Evolutionary conservation across 2,113 vertebrate species (phyloP).

Genomic region (Opisthocomus hoazin): DNA sequence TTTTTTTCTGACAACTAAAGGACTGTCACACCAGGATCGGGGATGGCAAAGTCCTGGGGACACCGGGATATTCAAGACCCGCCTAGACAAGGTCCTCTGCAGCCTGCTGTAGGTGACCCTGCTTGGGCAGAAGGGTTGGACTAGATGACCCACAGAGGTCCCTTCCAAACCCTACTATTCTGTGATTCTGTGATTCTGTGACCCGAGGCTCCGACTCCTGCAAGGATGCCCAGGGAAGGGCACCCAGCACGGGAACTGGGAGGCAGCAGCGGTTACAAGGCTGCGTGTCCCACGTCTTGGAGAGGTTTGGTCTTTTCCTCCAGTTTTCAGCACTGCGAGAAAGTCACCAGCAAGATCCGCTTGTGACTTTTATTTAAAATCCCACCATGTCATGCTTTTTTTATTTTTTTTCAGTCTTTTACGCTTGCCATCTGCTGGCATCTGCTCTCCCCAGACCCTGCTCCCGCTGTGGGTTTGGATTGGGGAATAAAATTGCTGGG

Average conservation of each 20-base stretch:
- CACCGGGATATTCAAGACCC: too few relatives aligned
- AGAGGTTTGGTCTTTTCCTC: background rate
- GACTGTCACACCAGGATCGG: fast-evolving
- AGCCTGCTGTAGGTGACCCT: too few relatives aligned
- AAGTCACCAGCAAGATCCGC: background rate
- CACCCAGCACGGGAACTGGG: fast-evolving
- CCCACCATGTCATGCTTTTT: fast-evolving
- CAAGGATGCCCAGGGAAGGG: background rate
- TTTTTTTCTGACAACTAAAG: background rate
- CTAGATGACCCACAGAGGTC: too few relatives aligned
- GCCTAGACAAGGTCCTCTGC: too few relatives aligned
- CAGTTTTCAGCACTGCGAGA: background rate
- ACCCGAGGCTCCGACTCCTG: fast-evolving
- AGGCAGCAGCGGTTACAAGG: fast-evolving
- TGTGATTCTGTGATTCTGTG: too few relatives aligned
- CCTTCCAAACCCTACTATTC: too few relatives aligned
- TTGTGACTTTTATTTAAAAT: background rate
- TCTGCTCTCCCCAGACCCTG: background rate
- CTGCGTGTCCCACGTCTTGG: background rate
- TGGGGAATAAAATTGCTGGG: background rate
- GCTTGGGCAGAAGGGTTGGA: too few relatives aligned
- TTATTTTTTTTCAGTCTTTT: background rate
- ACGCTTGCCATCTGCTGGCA: background rate
- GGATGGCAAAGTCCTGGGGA: too few relatives aligned
- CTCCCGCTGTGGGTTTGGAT: background rate